Evolutionary conservation across 2,888 invertebrate genomes (phyloP), one percentile per base, ranked within the genome.

Genomic region (Glyphotaelius pellucidus): DNA sequence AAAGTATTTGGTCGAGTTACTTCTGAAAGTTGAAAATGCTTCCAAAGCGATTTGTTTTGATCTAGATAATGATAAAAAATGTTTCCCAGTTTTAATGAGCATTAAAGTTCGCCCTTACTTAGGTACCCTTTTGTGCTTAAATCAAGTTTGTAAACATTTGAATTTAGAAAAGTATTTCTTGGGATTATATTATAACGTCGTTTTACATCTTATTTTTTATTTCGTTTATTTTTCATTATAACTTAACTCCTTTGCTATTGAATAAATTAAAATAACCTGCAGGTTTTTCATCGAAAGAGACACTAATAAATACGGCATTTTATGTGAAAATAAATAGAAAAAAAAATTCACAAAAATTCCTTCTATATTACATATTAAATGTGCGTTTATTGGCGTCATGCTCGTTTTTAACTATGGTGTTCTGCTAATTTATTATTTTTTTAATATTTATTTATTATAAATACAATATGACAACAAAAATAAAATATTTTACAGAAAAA

Each of bases 1-100:
- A 79, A 89, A 80, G 80, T 80, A 38, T 80, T 80, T 80, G 88
- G 32, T 88, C 14, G 52, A 52, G 88, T 31, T 88, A 88, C 35
- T 79, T 67, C 30, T 38, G 12, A 89, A 38, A 80, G 25, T 42
- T 89, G 80, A 80, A 80, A 38, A 89, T 89, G 38, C n/a, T 90
- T 83, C 52, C 12, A 83, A 83, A 80, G 35, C 31, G 32, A 31
- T 80, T 42, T n/a, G 31, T 89, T 80, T 89, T 80, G 25, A 30
- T 89, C 79, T 79, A 19, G 79, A 35, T 52, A 52, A 80, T 80
- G 14, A 80, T n/a, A 89, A 80, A 38, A 89, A 80, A 89, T 31
- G 32, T 81, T 81, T 30, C 32, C 81, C 9, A n/a, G 30, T 88
- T 52, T 52, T 88, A 52, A 31, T 88, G 67, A 67, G 67, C 67